A percentile compares a stretch with the other conserved stretches of the same genome.
These are phyloP conservation scores for Nothocercus nigrocapillus DNA, from an alignment of 2,113 vertebrate species.

Conservation along the genomic window DNA sequence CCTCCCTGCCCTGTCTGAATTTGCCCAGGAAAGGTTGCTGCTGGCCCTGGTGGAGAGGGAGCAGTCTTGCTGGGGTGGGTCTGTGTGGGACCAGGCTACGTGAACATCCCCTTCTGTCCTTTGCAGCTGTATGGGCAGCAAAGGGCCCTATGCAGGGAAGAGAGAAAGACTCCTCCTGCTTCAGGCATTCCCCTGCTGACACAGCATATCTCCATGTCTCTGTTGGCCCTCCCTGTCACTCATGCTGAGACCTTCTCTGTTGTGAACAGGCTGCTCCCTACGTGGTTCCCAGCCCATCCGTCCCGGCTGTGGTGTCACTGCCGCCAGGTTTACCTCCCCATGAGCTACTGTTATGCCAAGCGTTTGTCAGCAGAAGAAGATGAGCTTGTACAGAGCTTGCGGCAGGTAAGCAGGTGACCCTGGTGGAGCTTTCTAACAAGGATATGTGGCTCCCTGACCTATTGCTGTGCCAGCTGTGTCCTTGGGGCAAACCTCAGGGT, in stretches of 20 bases:
- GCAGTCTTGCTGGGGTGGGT: background rate
- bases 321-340: conserved; percentile 95
- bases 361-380: conserved; percentile 86
- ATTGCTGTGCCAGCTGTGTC: background rate
- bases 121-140: background rate
- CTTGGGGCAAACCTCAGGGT: background rate
- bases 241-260: background rate
- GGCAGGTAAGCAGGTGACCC: conserved; percentile 81
- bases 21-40: background rate
- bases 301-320: conserved; percentile 97
- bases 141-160: background rate
- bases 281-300: conserved; percentile 90
- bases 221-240: background rate
- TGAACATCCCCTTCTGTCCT: background rate
- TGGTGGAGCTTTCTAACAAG: background rate
- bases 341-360: conserved; percentile 94
- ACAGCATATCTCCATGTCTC: rapidly evolving
- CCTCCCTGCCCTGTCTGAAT: background rate
- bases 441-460: rapidly evolving
- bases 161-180: background rate
- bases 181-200: rapidly evolving
- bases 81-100: background rate
- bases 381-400: conserved; percentile 84
- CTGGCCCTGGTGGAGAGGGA: background rate
- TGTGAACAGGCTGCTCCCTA: conserved; percentile 86